Evolutionary conservation across 2,797 vertebrate species (phyloP).

Genomic region (Chromobotia macracanthus): DNA sequence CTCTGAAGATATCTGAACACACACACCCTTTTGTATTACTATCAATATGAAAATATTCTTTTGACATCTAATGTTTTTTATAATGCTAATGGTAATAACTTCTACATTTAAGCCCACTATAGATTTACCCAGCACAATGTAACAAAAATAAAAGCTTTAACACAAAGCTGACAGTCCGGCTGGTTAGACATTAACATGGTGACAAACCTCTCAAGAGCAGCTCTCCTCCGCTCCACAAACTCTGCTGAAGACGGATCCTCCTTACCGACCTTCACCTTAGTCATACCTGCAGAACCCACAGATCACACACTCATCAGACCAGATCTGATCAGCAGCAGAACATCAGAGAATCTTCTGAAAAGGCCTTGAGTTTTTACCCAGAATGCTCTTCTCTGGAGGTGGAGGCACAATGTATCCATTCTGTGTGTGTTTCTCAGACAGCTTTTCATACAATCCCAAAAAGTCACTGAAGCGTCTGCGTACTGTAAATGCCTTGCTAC

Average conservation of each 20-base stretch:
- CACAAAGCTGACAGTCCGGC: too few species aligned
- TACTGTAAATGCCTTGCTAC: conserved; percentile 88
- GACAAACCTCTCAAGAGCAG: conserved; percentile 76
- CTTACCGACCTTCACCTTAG: conserved; percentile 98
- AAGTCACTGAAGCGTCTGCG: conserved; percentile 98
- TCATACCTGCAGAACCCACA: conserved; percentile 86
- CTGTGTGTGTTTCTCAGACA: conserved; percentile 91
- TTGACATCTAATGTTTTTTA: not conserved
- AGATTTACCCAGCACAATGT: too few species aligned
- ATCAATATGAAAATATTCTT: not conserved
- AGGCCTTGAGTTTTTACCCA: conserved; percentile 76
- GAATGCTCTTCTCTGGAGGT: conserved; percentile 93
- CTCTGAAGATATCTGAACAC: conserved; percentile 89
- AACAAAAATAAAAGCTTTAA: too few species aligned
- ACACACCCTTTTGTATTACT: not conserved
- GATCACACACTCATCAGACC: not conserved
- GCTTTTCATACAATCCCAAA: conserved; percentile 94
- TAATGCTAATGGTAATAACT: too few species aligned
- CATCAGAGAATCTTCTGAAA: too few species aligned
- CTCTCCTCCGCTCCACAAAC: conserved; percentile 93
- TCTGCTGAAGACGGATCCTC: conserved; percentile 95
- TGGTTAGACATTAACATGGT: too few species aligned
- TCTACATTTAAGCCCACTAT: too few species aligned
- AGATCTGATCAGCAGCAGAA: not conserved
- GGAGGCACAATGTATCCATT: conserved; percentile 94